Conservation (phyloP, 2,113 vertebrate genomes). For the Cyanistes caeruleus region DNA sequence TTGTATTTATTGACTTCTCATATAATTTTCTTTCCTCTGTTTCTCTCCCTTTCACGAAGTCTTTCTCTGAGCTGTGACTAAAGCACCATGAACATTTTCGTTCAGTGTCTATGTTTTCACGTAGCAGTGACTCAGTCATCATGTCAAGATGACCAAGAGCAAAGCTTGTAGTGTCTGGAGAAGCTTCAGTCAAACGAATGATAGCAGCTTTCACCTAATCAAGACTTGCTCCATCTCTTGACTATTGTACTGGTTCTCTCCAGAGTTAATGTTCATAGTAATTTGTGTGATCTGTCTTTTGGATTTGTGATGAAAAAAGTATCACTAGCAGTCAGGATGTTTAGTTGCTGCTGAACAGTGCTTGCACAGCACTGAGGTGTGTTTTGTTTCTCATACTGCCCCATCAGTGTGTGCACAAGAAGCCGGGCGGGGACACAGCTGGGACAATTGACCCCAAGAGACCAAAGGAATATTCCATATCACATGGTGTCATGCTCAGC, state of each 20-base stretch:
- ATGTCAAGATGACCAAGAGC: not conserved
- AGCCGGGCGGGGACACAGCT: not conserved
- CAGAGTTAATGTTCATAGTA: not conserved
- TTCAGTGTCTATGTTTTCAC: not conserved
- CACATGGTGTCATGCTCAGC: accelerated
- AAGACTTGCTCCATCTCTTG: not conserved
- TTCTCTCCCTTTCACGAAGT: not conserved
- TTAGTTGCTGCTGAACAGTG: not conserved
- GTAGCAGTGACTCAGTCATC: not conserved
- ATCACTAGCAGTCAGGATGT: not conserved
- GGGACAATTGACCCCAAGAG: not conserved
- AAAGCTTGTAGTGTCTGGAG: not conserved
- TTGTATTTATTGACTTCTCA: not conserved
- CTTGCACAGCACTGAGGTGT: not conserved
- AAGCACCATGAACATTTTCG: not conserved
- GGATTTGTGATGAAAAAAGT: not conserved
- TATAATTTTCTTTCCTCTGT: not conserved
- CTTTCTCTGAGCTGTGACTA: not conserved
- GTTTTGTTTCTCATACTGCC: not conserved
- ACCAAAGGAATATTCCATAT: not conserved
- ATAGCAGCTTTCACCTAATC: not conserved
- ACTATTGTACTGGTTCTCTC: not conserved
- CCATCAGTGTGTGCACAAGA: not conserved
- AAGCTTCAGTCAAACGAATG: not conserved
- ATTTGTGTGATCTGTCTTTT: not conserved